phyloP scores from a whole-genome alignment of 2,113 vertebrate species.

The Seriola aureovittata region DNA sequence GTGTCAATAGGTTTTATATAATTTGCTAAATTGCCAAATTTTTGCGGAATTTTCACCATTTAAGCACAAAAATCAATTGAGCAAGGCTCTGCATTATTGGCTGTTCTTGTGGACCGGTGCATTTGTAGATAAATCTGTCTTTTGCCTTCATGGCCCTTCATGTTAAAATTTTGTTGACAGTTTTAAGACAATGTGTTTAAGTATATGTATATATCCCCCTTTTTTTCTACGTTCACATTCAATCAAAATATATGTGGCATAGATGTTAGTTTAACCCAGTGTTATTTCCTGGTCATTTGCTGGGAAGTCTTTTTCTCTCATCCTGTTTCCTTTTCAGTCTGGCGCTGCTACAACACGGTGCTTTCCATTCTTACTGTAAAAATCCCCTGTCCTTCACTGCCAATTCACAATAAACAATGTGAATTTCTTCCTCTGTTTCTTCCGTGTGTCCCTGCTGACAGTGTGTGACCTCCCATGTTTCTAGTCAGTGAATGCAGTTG shows the following conservation, averaged over 20 bases:
- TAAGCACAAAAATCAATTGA: background rate
- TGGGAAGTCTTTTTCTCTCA: background rate
- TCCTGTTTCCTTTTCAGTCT: constrained; percentile 6
- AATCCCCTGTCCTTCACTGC: constrained; percentile 15
- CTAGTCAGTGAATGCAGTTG: constrained; percentile 10
- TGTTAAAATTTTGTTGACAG: background rate
- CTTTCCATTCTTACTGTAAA: constrained; percentile 17
- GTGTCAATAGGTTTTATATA: background rate
- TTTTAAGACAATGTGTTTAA: background rate
- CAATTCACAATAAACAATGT: constrained; percentile 41
- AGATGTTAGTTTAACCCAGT: background rate
- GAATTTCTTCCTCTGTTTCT: background rate
- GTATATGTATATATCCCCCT: background rate
- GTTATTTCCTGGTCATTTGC: background rate
- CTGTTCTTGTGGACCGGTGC: background rate
- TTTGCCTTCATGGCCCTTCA: background rate
- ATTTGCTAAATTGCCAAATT: background rate
- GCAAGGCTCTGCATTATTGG: background rate
- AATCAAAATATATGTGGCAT: background rate
- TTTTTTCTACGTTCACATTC: background rate
- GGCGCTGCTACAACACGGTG: background rate
- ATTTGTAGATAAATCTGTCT: background rate
- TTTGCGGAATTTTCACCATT: background rate
- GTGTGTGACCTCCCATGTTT: constrained; percentile 21
- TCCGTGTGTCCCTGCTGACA: constrained; percentile 14